Percentiles rank a stretch among this genome's conserved stretches.
Conservation (phyloP, 2,888 invertebrate species). For the Harpagoxenus sublaevis region DNA sequence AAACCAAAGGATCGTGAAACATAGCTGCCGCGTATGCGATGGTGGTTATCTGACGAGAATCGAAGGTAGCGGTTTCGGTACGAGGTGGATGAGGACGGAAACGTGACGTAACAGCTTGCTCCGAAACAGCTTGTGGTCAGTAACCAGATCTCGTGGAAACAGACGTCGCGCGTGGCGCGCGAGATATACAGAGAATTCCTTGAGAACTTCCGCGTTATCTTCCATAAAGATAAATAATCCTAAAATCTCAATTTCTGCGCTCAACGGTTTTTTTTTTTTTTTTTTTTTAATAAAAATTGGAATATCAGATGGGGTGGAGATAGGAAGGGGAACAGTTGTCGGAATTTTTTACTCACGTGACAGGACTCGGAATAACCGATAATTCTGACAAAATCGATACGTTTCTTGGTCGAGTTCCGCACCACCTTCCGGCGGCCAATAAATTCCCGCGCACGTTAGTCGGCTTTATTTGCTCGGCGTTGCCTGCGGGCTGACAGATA, state of each 20-base stretch:
- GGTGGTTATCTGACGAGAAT: conserved; percentile 43
- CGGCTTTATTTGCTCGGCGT: conserved; percentile 70
- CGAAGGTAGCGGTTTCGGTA: conserved; percentile 62
- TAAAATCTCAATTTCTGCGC: neutral
- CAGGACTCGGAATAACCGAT: neutral
- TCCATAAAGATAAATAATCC: neutral
- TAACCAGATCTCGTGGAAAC: neutral
- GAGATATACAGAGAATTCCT: neutral
- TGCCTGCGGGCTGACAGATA: conserved; percentile 74
- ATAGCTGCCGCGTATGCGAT: conserved; percentile 13
- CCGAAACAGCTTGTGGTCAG: neutral
- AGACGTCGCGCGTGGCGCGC: neutral
- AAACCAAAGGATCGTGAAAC: neutral
- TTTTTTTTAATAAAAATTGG: neutral
- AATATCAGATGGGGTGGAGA: neutral
- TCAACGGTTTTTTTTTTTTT: neutral
- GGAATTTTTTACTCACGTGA: conserved; percentile 8
- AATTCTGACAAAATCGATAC: conserved; percentile 40
- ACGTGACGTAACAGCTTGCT: conserved; percentile 62
- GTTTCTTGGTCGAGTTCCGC: neutral
- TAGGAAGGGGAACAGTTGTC: neutral
- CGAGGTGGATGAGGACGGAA: conserved; percentile 56
- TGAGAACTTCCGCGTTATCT: neutral
- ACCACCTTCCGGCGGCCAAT: conserved; percentile 22
- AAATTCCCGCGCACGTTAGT: conserved; percentile 64